Conservation (phyloP, 2,797 vertebrate genomes). For the Sciurus vulgaris region DNA sequence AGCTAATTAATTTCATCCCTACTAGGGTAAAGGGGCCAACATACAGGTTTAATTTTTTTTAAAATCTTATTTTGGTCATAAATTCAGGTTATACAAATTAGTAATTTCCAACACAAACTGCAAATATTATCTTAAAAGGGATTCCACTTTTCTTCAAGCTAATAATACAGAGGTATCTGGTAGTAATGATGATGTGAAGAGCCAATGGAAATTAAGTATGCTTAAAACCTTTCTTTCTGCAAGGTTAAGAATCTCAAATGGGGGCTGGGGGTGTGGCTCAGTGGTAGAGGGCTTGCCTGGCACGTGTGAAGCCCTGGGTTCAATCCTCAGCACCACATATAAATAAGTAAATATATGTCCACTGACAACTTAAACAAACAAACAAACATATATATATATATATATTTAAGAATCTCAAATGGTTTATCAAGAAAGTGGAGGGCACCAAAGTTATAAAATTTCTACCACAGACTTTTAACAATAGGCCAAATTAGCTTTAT, state of each 20-base stretch:
- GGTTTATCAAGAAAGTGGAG: slow-evolving; percentile 55
- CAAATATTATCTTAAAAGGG: slow-evolving; percentile 42
- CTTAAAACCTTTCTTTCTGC: slow-evolving; percentile 34
- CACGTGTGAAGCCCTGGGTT: too few relatives aligned
- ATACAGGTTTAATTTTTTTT: background rate
- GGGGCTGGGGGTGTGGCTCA: too few relatives aligned
- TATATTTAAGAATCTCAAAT: background rate
- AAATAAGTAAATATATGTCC: too few relatives aligned
- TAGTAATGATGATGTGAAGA: slow-evolving; percentile 46
- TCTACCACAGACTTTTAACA: slow-evolving; percentile 47
- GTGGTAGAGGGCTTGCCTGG: too few relatives aligned
- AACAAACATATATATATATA: too few relatives aligned
- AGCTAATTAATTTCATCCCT: slow-evolving; percentile 51
- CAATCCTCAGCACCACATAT: too few relatives aligned
- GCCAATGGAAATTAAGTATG: slow-evolving; percentile 39
- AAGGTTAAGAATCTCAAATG: slow-evolving; percentile 44
- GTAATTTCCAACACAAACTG: slow-evolving; percentile 51
- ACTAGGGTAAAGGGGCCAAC: background rate
- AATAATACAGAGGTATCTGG: slow-evolving; percentile 57
- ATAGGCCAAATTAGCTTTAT: slow-evolving; percentile 48
- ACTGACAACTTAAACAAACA: too few relatives aligned
- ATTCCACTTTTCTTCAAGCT: slow-evolving; percentile 54
- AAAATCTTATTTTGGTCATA: slow-evolving; percentile 61
- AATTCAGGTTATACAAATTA: slow-evolving; percentile 43
- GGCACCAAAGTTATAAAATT: slow-evolving; percentile 47